Evolutionary conservation across 2,113 vertebrate species (phyloP), one percentile per base, ranked within the genome.

Genomic region (Chrysochloris asiatica): DNA sequence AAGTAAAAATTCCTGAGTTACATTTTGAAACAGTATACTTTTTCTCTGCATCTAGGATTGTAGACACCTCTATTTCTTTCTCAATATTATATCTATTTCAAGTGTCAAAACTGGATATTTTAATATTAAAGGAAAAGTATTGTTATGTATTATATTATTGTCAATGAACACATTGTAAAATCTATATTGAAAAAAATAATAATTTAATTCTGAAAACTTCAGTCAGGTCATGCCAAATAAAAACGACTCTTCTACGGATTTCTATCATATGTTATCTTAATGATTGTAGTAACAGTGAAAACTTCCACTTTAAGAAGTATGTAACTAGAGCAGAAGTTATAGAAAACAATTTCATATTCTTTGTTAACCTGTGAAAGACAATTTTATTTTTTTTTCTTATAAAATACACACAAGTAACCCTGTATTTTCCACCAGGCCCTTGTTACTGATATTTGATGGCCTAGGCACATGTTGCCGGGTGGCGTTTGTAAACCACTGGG

Each of bases 101-200:
- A 33, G 13, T 47, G 45, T n/a, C 33, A 38, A 28, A 48, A 73
- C 61, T 63, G 63, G 26, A 47, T 75, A 33, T 54, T 92, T 93
- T 88, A 93, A 78, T 81, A 84, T 82, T 90, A 88, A 82, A 67
- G 65, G 71, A 88, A 93, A 88, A 84, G 24, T 47, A 67, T 71
- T 80, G 16, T 10, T 33, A 48, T 30, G 14, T 73, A 13, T 43
- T 95, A 81, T 81, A 90, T 79, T n/a, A 59, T 19, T 43, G 45
- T 77, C 17, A 26, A 0, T 75, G 43, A 79, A 19, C 33, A 45
- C 56, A 21, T 47, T 65, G 78, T 75, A 77, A 82, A 86, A 41
- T 16, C 26, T 86, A 2, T 22, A 43, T 19, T 76, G 50, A 76
- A 33, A 0, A 33, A 24, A 65, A 26, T 41, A 72, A 30, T 61